Base-by-base conservation (phyloP, 2,113 vertebrate genomes). In the Pimephales promelas region DNA sequence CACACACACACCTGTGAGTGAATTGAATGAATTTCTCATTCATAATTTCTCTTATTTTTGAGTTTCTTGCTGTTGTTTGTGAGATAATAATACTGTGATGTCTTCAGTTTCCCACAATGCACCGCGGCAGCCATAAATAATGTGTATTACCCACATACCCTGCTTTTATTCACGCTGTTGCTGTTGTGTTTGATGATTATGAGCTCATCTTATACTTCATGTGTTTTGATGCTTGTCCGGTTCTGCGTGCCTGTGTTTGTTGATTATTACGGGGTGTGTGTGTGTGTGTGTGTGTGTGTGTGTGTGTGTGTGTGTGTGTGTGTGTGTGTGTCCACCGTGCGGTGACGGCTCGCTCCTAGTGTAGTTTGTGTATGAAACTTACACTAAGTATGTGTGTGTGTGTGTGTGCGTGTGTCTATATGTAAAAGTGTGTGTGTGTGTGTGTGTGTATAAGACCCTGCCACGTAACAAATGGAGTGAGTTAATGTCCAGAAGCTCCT, bases 401-500 rank as follows among this genome's bases (percentile, higher is more conserved):
- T 79, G 31, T 79, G 31, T 36, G 36, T 7, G 36, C 7, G 36
- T 7, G 36, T 7, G 0, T 1, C 5, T 36, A 6, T 36, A 6
- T 1, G 36, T 36, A 0, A 3, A 28, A 1, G 2, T 28, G 7
- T 28, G 47, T 31, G 24, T 24, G 10, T 36, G 31, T 45, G 76
- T 78, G 28, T 78, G 28, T 76, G 13, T 76, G 14, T 26, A 0
- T 40, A 0, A 62, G 59, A 64, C n/a, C 28, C 43, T 52, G 14
- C 20, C 70, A 72, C 11, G 47, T 5, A 10, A 8, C 14, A 6
- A 26, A 6, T 45, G 14, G 8, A 79, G 77, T 64, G 77, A 64
- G 43, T 79, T 47, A 47, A 79, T 47, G 77, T 79, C 77, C 59
- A 28, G n/a, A 62, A 62, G 45, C 76, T 79, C 76, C 34, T 62